Evolutionary conservation across 2,888 invertebrate species (phyloP), one percentile per base, ranked within the genome.

Genomic region (Acronicta leporina): DNA sequence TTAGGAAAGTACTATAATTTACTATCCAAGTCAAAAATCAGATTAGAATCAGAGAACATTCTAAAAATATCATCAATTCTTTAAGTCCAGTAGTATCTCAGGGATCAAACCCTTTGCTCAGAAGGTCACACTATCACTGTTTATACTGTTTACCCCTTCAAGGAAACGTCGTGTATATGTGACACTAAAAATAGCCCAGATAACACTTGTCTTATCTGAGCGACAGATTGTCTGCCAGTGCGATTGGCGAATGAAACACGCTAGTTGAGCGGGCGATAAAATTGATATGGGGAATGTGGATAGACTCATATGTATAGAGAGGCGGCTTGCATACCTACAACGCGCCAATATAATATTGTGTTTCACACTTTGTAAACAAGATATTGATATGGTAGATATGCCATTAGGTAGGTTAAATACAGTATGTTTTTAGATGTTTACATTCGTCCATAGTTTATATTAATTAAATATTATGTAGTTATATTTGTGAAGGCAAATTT

Each of bases 181-280:
- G 57, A 44, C 55, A 75, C 77, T 79, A 77, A 77, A 81, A 77
- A 82, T 81, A 80, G 72, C 45, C 63, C 48, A 62, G 77, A 77
- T 78, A 78, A 77, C 70, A 54, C 60, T 62, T 66, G 63, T 50
- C 78, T 85, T 84, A 85, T 85, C 85, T 50, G 5, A 59, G 76
- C 82, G 85, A 75, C 85, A 66, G 76, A 81, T 79, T 81, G 85
- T 84, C 84, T 85, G 77, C 71, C 71, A 59, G 58, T 59, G 47
- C 80, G 75, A 81, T 85, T 80, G 79, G 73, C 70, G 66, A 60
- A 63, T 68, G 63, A 67, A 70, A 25, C 59, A 52, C 44, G 55
- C 65, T 57, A 64, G 67, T 70, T 62, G 55, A 61, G 58, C 54
- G 65, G 61, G 55, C 72, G 63, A 68, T 69, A 76, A 76, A 45